Evolutionary conservation across 1,140 invertebrate species (phyloP), one percentile per base, ranked within the genome.

Genomic region (Eufriesea mexicana): DNA sequence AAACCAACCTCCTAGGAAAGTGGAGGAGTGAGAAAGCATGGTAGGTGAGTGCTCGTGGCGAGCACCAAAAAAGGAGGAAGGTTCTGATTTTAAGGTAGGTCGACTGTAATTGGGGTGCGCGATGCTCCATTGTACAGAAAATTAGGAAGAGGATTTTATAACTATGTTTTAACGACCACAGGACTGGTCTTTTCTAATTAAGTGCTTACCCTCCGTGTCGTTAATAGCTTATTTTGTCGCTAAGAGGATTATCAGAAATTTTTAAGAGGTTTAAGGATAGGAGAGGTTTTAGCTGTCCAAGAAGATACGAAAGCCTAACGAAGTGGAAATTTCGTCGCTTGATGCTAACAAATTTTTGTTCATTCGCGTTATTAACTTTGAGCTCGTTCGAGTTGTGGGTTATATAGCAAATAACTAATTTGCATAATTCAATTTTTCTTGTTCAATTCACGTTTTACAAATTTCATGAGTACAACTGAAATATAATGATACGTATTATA

Each of bases 201-300:
- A 62, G 16, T 35, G 61, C 61, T 62, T 62, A 62, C 25, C 61
- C 18, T 35, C 61, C 61, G 28, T 20, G 61, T 62, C 28, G 61
- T 62, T 62, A 62, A 62, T 62, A 62, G 28, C 61, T 62, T 62
- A 62, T 35, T 18, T 62, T 62, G 28, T 62, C 61, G 28, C 61
- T 62, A 62, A 62, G 61, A 62, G 28, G 61, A 62, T 62, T 62
- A 35, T 62, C 35, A 35, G 18, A 35, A n/a, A 35, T 62, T 62
- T 62, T 62, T 35, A 62, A 62, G 28, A 35, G 61, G 28, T 62
- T 20, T 35, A 10, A 35, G 18, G 14, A 28, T 62, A 25, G 2
- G 9, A 25, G 12, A 23, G 25, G 25, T 28, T 62, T 35, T 35
- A 20, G 16, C 35, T 35, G 35, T 35, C 35, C 35, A 4, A 4